phyloP scores from a whole-genome alignment of 2,888 invertebrate species.

The Tetragonula carbonaria region DNA sequence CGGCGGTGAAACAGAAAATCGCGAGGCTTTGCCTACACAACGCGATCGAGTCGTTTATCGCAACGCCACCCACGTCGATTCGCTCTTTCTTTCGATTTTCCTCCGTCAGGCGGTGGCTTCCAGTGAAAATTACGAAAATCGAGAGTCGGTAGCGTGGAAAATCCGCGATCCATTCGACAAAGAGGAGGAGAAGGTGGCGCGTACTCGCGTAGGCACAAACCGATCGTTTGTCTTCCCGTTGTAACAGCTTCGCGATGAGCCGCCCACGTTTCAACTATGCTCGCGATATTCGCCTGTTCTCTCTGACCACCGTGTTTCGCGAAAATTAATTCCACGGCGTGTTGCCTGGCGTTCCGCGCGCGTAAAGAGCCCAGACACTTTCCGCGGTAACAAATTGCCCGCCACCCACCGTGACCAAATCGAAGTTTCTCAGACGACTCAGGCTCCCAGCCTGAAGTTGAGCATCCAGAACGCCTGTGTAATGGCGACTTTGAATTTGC shows the following conservation, averaged over 20 bases:
- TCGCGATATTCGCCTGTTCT: slow-evolving; percentile 43
- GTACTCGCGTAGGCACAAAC: slow-evolving; percentile 51
- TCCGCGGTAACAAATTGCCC: slow-evolving; percentile 54
- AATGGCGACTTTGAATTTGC: background rate
- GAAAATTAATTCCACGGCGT: slow-evolving; percentile 44
- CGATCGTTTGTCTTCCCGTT: slow-evolving; percentile 59
- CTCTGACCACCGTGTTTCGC: slow-evolving; percentile 24
- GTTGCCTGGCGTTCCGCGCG: slow-evolving; percentile 25
- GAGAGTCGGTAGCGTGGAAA: slow-evolving; percentile 21
- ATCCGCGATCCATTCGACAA: slow-evolving; percentile 19
- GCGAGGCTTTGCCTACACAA: slow-evolving; percentile 40
- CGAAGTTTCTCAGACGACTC: slow-evolving; percentile 33
- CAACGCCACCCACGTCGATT: slow-evolving; percentile 41
- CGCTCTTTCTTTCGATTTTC: slow-evolving; percentile 35
- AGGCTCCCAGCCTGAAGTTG: slow-evolving; percentile 7
- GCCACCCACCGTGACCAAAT: slow-evolving; percentile 33
- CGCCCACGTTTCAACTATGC: slow-evolving; percentile 55
- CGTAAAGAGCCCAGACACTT: slow-evolving; percentile 28
- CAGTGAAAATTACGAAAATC: slow-evolving; percentile 50
- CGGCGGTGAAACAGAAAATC: slow-evolving; percentile 56
- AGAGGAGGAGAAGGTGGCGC: slow-evolving; percentile 40
- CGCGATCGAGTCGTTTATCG: background rate
- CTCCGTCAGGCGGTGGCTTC: slow-evolving; percentile 11
- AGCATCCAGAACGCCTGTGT: background rate
- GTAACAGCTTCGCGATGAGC: slow-evolving; percentile 43